Evolutionary conservation across 2,888 invertebrate genomes (phyloP), one percentile per base, ranked within the genome.

Genomic region (Pachymerium ferrugineum): DNA sequence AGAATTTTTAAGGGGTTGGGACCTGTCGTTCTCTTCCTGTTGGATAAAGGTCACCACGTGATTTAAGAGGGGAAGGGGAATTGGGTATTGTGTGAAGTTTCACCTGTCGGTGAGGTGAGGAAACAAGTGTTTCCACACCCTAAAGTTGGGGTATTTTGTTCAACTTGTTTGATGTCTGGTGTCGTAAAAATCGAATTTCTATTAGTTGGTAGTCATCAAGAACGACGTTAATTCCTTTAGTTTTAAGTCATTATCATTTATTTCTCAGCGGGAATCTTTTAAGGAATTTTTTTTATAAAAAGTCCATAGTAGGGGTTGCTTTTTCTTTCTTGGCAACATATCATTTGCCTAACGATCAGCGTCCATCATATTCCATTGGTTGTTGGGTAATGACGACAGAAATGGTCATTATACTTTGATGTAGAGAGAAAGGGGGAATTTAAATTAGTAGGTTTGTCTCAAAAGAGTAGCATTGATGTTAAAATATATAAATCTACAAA

Each of bases 291-390:
- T 42, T n/a, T n/a, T n/a, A n/a, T n/a, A n/a, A n/a, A 42, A 42
- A 42, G 42, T 42, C n/a, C n/a, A 42, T n/a, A 42, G 14, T 42
- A 42, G 42, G 42, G 42, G 42, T 12, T 42, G 42, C 42, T 42
- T 42, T 42, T 42, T 42, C 42, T 42, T 42, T 42, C 42, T 42
- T 42, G 42, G 42, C 42, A 42, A 42, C 42, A 42, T 42, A 42
- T 42, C 42, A 42, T 42, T 42, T 42, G 42, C 42, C 42, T 42
- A 42, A 42, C 42, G 42, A 42, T 16, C 16, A 42, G 42, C n/a
- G 42, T 42, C 42, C 42, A 42, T 42, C 42, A 42, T 42, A 42
- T 42, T 42, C 42, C 42, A 42, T 42, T 42, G 42, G 42, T 16
- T 42, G 42, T n/a, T 16, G 42, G 42, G 42, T 42, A 42, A 42